Evolutionary conservation across 1,140 invertebrate genomes (phyloP), one percentile per base, ranked within the genome.

Genomic region (Prorops nasuta): DNA sequence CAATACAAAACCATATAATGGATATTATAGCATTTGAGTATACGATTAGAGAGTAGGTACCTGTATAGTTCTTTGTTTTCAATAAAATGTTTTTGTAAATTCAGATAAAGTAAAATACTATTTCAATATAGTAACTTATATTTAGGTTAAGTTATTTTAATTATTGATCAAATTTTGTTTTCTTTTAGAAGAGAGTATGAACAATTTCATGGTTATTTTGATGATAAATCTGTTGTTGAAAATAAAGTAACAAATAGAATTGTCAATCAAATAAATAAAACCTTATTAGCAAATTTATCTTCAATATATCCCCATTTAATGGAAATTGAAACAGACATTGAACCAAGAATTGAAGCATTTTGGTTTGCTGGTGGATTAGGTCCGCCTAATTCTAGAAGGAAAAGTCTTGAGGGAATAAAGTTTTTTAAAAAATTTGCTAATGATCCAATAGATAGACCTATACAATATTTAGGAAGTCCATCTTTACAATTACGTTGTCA

Each of bases 311-410:
- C 77, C 7, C 85, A 90, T 78, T 74, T 90, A 48, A 63, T 82
- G 6, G 80, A 84, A 37, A 53, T 79, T n/a, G 81, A 89, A 71
- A 77, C 84, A 62, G 89, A 92, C 71, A 78, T 80, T 65, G 81
- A 88, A 51, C 86, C 90, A 6, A 77, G 89, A 28, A 72, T 87
- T 57, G 90, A 92, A 80, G 84, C 89, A 37, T 90, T 88, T 69
- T 92, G 91, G 91, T 80, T 80, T 58, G 79, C 81, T 44, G 89
- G 90, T 51, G 86, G 87, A 49, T 79, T 89, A 54, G 66, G 83
- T 56, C 79, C 83, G 1, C 76, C 81, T n/a, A 49, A 66, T 32
- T 63, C 64, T 56, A 58, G 80, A 2, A 65, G 67, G 4, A 79
- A 69, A 44, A 67, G 54, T 31, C 78, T 75, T 54, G 57, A 17